Base-by-base conservation (phyloP, 2,888 invertebrate genomes). In the Pandemis corylana region DNA sequence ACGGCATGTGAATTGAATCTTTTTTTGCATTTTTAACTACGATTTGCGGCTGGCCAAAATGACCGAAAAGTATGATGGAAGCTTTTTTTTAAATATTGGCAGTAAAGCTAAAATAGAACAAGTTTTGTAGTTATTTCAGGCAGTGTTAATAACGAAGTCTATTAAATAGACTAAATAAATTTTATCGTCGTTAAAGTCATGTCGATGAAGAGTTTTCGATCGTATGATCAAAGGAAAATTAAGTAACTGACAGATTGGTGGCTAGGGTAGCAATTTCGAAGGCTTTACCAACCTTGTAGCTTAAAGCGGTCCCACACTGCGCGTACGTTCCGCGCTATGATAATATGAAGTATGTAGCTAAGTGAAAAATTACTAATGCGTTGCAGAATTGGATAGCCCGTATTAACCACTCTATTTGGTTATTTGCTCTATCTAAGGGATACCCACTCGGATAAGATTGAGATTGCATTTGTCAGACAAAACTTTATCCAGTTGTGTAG, bases 11-110 rank as follows among this genome's bases (percentile, higher is more conserved):
- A 67, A 72, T 72, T 61, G 42, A 61, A 68, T 72, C 5, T 72
- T 72, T 63, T 71, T 72, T 67, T 49, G 59, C 67, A 63, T 68
- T 72, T 62, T 66, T 59, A 61, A 49, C 66, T 9, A 42, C 51
- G 20, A 53, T 63, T 41, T 70, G 9, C 49, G 9, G 41, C 46
- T 66, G 49, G 20, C 36, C 66, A 59, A 28, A 59, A 28, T 3
- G 20, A 12, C 59, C 0, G n/a, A 9, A 56, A 20, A 56, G n/a
- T n/a, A 7, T 5, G 56, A 20, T 6, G 51, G 51, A 51, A 7
- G n/a, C n/a, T n/a, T 7, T 15, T n/a, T 53, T 53, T 56, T 20
- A 49, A 28, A 36, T 36, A 46, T 46, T 46, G n/a, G 5, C 5
- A 12, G 6, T 36, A 36, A 36, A 36, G 28, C 28, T 36, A 36